Base-by-base conservation (phyloP, 1,140 invertebrate genomes). In the Bombyx mandarina region DNA sequence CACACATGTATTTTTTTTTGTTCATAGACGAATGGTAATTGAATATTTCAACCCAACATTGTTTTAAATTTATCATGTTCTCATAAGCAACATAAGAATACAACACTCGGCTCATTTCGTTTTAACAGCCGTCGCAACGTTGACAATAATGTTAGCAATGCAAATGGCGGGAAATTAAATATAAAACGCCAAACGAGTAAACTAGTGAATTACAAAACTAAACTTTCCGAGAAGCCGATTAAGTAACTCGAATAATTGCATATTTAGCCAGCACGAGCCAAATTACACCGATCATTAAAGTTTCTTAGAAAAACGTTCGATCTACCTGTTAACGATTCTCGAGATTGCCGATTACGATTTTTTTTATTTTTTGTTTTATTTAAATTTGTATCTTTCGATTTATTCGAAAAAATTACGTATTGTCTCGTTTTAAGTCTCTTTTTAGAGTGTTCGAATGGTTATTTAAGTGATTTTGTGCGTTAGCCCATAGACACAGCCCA, bases 221-320 rank as follows among this genome's bases (percentile, higher is more conserved):
- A 49, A 49, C 3, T n/a, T 54, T 54, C 53, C 45, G 26, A 45
- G 53, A 54, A 54, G 45, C 12, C 2, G 8, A 51, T 35, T 35
- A 22, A 26, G 53, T 22, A 12, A 44, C 44, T 8, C 26, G 6
- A 44, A 46, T 43, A 54, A 54, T 54, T 54, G 45, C 43, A 54
- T 42, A 46, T 61, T n/a, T 55, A 63, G 63, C 45, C 50, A 63
- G 66, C 66, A 69, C 66, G 66, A 69, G 66, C 61, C 61, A 66
- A 63, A 66, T 66, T 61, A 58, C 57, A 51, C 7, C 43, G 26
- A 22, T 45, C 51, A 59, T 57, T 47, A 48, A 43, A 35, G 12
- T 7, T 61, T 61, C 60, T 61, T 45, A 57, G 58, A 60, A 57
- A 63, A 52, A 7, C 5, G n/a, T 44, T 44, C 56, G 52, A 63